These are phyloP conservation scores for Mormyrus iriodes DNA, from an alignment of 2,113 vertebrate genomes.

Conservation along the genomic window DNA sequence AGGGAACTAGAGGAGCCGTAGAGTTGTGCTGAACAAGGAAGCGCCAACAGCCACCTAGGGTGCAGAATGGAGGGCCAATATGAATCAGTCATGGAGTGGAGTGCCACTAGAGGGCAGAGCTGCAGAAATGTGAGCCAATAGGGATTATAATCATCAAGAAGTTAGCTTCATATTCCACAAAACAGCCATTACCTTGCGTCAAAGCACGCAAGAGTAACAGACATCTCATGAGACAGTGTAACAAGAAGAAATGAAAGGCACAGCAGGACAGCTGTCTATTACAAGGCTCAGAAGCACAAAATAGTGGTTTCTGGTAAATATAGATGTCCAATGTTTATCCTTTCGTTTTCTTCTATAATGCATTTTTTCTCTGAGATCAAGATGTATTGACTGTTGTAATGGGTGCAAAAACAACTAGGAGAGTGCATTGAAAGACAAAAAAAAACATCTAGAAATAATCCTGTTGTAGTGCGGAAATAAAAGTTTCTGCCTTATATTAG, in stretches of 20 bases:
- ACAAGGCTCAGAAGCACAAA: not conserved
- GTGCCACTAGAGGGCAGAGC: not conserved
- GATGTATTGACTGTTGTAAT: not conserved
- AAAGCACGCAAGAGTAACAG: not conserved
- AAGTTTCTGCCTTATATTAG: not conserved
- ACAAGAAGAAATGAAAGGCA: not conserved
- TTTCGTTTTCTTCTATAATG: not conserved
- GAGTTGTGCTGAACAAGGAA: not conserved
- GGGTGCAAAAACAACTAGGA: not conserved
- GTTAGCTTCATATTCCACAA: not conserved
- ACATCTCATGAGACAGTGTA: not conserved
- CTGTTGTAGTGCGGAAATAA: not conserved
- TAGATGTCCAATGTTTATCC: not conserved
- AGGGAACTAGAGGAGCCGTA: not conserved
- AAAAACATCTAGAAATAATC: not conserved
- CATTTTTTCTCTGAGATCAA: not conserved
- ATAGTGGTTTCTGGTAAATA: not conserved
- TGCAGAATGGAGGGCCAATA: not conserved
- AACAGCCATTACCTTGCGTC: not conserved
- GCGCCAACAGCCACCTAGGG: not conserved
- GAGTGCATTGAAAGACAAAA: not conserved
- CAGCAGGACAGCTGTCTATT: not conserved
- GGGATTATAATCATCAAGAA: not conserved
- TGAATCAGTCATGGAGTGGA: not conserved
- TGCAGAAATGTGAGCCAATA: not conserved